Conservation (phyloP, 2,797 vertebrate species). For the Spinus pinus region DNA sequence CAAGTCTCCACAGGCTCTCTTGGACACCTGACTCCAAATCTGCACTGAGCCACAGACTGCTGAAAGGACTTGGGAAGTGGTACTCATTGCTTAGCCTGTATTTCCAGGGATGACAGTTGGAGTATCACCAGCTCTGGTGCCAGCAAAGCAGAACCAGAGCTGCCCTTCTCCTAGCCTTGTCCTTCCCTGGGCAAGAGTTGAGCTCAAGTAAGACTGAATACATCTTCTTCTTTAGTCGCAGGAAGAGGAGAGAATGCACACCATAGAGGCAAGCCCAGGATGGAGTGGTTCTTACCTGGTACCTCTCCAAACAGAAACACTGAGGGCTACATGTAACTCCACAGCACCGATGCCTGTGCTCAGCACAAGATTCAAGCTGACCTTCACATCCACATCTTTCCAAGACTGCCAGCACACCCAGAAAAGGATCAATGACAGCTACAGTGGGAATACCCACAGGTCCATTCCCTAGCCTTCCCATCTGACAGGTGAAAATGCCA, state of each 20-base stretch:
- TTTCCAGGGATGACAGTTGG: not conserved
- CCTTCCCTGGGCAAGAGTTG: not conserved
- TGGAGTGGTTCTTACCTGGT: not conserved
- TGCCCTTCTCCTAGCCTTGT: not conserved
- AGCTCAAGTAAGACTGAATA: not conserved
- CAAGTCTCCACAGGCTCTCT: not conserved
- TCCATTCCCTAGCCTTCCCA: not conserved
- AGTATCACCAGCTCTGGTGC: not conserved
- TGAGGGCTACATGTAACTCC: accelerated
- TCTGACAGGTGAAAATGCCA: not conserved
- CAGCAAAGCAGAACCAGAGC: not conserved
- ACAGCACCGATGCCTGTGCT: not conserved
- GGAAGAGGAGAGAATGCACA: not conserved
- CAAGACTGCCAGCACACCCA: not conserved
- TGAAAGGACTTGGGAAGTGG: not conserved
- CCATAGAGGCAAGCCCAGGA: not conserved
- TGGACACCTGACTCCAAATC: not conserved
- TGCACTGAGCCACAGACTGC: not conserved
- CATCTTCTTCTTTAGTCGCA: not conserved
- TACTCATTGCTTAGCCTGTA: not conserved
- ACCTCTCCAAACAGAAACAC: not conserved
- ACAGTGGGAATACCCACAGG: not conserved
- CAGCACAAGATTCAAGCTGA: not conserved
- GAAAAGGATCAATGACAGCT: not conserved
- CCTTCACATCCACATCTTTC: not conserved